Percentiles rank a stretch among this genome's conserved stretches.
Evolutionary conservation across 2,113 vertebrate species (phyloP).

Genomic region (Isichthys henryi): DNA sequence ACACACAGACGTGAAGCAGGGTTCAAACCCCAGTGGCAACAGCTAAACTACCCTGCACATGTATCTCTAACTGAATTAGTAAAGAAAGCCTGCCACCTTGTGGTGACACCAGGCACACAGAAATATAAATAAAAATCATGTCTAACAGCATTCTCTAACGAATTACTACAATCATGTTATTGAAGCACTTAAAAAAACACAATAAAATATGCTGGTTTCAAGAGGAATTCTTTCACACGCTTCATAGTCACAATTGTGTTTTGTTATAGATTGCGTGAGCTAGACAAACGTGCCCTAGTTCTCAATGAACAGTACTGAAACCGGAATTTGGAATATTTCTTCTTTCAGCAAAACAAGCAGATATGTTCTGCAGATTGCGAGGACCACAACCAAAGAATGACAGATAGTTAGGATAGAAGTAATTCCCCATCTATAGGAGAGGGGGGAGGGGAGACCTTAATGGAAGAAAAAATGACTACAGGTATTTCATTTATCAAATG

Average conservation of each 20-base stretch:
- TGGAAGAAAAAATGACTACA: neutral
- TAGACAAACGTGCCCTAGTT: neutral
- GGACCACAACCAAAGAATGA: neutral
- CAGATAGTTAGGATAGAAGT: neutral
- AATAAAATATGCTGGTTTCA: neutral
- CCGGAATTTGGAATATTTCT: neutral
- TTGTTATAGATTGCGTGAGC: neutral
- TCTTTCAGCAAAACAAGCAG: neutral
- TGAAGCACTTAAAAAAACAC: neutral
- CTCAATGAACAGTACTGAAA: neutral
- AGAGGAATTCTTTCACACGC: neutral
- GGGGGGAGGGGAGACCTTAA: neutral
- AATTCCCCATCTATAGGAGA: neutral
- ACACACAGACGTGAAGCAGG: neutral
- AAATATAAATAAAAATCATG: neutral
- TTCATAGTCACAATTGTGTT: neutral
- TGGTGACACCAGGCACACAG: neutral
- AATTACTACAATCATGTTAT: neutral
- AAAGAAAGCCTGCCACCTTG: neutral
- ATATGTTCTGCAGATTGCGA: neutral
- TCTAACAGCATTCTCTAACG: neutral
- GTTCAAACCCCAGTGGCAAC: neutral
- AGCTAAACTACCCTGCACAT: neutral
- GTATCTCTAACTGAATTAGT: neutral
- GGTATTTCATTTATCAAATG: neutral